Base-by-base conservation (phyloP, 2,113 vertebrate species). In the Sinosuthora webbiana region DNA sequence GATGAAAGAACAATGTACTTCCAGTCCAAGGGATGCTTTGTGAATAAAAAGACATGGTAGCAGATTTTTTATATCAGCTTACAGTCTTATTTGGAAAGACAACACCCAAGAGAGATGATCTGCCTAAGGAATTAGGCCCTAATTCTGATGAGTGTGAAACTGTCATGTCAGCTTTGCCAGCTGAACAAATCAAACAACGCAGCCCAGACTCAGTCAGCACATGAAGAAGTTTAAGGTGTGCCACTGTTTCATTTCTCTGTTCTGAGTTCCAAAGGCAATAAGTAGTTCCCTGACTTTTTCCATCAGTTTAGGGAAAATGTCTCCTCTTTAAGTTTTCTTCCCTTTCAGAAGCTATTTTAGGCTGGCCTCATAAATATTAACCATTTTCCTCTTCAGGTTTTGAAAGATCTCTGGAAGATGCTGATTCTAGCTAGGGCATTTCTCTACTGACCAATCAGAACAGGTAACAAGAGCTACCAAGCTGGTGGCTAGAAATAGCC, bases 131-230 rank as follows among this genome's bases (percentile, higher is more conserved):
- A 90, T 91, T 90, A 76, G n/a, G 22, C 22, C 41, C 41, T 93
- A 76, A 90, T 91, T 85, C 94, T 93, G 82, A 90, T 20, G 45
- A 88, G 22, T 83, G n/a, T 91, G 87, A 79, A 91, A 68, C 83
- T 95, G 90, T 95, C 87, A 78, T 27, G 82, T 95, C 78, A 93
- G 53, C 62, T 97, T 92, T 94, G 85, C 74, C 75, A 94, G 70
- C 7, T 91, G 94, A 95, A 41, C 75, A 91, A 84, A 90, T 79
- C 3, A 5, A 83, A 49, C 52, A 87, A 37, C 49, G 28, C 35
- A 75, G 57, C 70, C 53, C 15, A 53, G 57, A 57, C 37, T 79
- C 49, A 76, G 49, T 8, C 65, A 84, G 45, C 17, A 49, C 22
- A 76, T n/a, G 37, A 82, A 79, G 11, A 8, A 17, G 18, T 83